Evolutionary conservation across 1,140 invertebrate species (phyloP).

Genomic region (Antheraea mylitta): DNA sequence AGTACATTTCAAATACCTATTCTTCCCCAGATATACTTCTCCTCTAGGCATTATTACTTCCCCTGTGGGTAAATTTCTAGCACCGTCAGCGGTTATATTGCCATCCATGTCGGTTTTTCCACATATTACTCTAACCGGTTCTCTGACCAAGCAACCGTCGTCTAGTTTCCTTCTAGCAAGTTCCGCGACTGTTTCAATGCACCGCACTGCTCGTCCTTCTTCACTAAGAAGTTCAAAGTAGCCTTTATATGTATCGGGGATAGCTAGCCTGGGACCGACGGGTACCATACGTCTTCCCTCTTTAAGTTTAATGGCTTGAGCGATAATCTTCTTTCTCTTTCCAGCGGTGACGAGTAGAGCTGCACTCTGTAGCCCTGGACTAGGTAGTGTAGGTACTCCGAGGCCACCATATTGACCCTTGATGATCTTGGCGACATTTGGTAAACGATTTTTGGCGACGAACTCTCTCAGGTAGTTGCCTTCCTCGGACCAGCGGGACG

Average conservation of each 20-base stretch:
- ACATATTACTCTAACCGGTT: slow-evolving; percentile 90
- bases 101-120: slow-evolving; percentile 83
- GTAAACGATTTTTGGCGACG: slow-evolving; percentile 87
- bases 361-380: slow-evolving; percentile 90
- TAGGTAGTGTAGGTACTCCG: slow-evolving; percentile 91
- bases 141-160: slow-evolving; percentile 90
- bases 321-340: slow-evolving; percentile 90
- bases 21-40: slow-evolving; percentile 84
- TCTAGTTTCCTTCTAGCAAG: slow-evolving; percentile 88
- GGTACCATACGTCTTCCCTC: slow-evolving; percentile 88
- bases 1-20: slow-evolving; percentile 91
- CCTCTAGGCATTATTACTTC: slow-evolving; percentile 89
- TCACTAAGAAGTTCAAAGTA: slow-evolving; percentile 97
- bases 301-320: slow-evolving; percentile 94
- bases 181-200: slow-evolving; percentile 93
- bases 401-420: slow-evolving; percentile 95
- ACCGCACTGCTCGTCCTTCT: slow-evolving; percentile 92
- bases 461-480: slow-evolving; percentile 89
- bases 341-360: slow-evolving; percentile 91
- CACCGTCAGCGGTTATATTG: slow-evolving; percentile 84
- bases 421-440: slow-evolving; percentile 92
- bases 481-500: slow-evolving; percentile 91
- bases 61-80: slow-evolving; percentile 85
- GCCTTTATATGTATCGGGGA: slow-evolving; percentile 93
- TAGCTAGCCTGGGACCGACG: slow-evolving; percentile 90